Evolutionary conservation across 1,140 invertebrate genomes (phyloP), one percentile per base, ranked within the genome.

Genomic region (Wasmannia auropunctata): DNA sequence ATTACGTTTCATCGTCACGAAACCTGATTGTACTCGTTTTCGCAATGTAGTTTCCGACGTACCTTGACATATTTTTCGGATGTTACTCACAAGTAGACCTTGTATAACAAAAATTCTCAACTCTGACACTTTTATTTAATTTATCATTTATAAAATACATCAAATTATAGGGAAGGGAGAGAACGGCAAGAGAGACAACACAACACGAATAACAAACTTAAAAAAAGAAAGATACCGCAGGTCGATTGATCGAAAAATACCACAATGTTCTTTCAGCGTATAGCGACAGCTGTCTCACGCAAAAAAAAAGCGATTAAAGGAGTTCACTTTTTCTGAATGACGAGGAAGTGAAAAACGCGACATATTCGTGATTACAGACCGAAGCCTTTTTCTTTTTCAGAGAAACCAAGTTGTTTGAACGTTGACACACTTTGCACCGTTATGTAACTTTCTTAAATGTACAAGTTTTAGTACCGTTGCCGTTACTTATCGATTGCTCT

Each of bases 301-400:
- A 74, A 14, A 72, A 31, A n/a, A 72, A 74, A 74, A 28, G 40
- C 37, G 40, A 49, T 70, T 70, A 70, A 70, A 70, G 67, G 67
- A 70, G 25, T 70, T 67, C 63, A 16, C 40, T 67, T 72, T 72
- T 72, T 72, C 34, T 65, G 63, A 67, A 67, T 67, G 63, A 67
- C 63, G 28, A 72, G 49, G 49, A 72, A 72, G 49, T 22, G 49
- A 56, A 74, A 54, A 74, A 74, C 51, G 31, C 31, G 51, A 72
- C 46, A 22, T 72, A 72, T 51, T 51, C 28, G 46, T 72, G 49
- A 72, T 72, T 54, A 54, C 49, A 72, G 49, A 67, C 63, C 40
- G n/a, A 67, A 67, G 63, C 22, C 63, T 67, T 67, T 70, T 31
- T 34, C 25, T 70, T 70, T 72, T 72, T 34, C 28, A 54, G 49